Evolutionary conservation across 2,797 vertebrate species (phyloP).

Genomic region (Microcaecilia unicolor): DNA sequence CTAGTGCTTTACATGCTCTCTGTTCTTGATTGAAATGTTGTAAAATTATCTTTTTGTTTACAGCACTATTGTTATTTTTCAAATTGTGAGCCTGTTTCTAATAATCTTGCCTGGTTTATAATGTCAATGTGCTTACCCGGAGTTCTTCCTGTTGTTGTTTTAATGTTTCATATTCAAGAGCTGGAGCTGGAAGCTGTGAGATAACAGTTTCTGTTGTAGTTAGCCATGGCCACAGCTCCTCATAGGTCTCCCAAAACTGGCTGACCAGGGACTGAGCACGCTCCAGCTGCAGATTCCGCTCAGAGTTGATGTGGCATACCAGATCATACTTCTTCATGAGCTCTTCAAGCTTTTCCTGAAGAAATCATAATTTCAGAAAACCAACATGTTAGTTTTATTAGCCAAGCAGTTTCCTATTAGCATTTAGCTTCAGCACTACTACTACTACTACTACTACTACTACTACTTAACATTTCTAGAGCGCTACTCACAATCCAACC

Average conservation of each 20-base stretch:
- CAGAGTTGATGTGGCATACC: constrained; percentile 87
- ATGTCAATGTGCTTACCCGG: constrained; percentile 64
- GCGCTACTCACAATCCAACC: too few species aligned
- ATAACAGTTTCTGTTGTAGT: constrained; percentile 75
- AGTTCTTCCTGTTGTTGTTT: constrained; percentile 92
- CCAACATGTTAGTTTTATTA: too few species aligned
- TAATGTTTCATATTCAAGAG: constrained; percentile 86
- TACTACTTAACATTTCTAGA: too few species aligned
- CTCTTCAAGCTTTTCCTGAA: constrained; percentile 70
- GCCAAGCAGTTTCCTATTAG: too few species aligned
- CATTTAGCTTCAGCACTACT: too few species aligned
- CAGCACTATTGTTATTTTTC: too few species aligned
- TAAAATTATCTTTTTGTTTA: too few species aligned
- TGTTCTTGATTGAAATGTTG: too few species aligned
- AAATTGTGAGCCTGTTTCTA: too few species aligned
- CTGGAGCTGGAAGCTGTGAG: constrained; percentile 72
- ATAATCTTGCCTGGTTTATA: not conserved
- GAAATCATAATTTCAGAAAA: too few species aligned
- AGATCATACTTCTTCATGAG: constrained; percentile 71
- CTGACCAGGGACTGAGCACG: constrained; percentile 82
- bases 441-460: too few species aligned
- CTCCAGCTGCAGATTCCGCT: constrained; percentile 87
- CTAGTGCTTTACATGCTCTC: too few species aligned
- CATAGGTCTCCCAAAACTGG: constrained; percentile 97
- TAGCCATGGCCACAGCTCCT: constrained; percentile 94